Evolutionary conservation across 2,888 invertebrate species (phyloP).

Genomic region (Empis stercorea): DNA sequence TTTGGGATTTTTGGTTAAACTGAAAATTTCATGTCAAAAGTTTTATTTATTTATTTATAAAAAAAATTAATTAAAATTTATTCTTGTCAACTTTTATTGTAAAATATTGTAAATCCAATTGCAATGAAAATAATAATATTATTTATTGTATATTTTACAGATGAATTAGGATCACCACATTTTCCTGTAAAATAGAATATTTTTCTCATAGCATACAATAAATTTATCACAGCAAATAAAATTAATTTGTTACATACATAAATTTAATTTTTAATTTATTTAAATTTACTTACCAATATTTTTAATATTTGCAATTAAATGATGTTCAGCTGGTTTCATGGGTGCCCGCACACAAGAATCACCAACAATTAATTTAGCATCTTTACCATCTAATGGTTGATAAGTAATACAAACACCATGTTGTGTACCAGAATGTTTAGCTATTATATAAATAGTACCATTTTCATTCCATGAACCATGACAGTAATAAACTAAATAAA

Average conservation of each 20-base stretch:
- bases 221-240: background rate
- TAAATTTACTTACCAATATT: conserved; percentile 24
- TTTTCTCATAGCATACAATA: background rate
- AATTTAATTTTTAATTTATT: background rate
- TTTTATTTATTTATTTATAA: too few species aligned
- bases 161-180: conserved; percentile 1
- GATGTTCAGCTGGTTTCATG: conserved; percentile 33
- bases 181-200: background rate
- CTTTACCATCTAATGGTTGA: conserved; percentile 27
- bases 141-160: background rate
- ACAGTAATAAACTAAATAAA: conserved; percentile 63
- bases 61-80: background rate
- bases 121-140: background rate
- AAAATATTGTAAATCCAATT: background rate
- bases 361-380: conserved; percentile 30
- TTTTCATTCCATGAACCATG: conserved; percentile 83
- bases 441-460: conserved; percentile 71
- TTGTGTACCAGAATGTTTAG: conserved; percentile 33
- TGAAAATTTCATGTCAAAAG: too few species aligned
- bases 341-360: conserved; percentile 35
- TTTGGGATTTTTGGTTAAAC: too few species aligned
- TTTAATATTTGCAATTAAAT: conserved; percentile 34
- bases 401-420: conserved; percentile 36
- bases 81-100: background rate
- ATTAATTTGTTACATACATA: background rate